Evolutionary conservation across 2,113 vertebrate species (phyloP), one percentile per base, ranked within the genome.

Genomic region (Cyphomyrus discorhynchus): DNA sequence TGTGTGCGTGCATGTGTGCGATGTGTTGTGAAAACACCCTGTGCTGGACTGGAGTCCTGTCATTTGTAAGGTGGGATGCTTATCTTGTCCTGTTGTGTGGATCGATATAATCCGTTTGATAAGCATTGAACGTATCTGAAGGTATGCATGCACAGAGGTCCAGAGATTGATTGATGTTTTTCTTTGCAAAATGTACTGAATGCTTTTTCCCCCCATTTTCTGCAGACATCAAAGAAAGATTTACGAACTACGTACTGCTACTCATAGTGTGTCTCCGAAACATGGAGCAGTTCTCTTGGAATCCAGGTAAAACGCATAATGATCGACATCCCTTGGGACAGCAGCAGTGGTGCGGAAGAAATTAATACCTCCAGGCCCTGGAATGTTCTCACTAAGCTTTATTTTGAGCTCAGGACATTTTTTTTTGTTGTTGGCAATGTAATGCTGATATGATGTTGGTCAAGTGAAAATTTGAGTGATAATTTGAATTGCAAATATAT

Each of bases 261-360:
- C 95, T 99, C 91, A 99, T 99, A 83, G 98, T 99, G 47, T 99
- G 98, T 94, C 95, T 99, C 90, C 96, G 98, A 93, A 99, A 99
- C 93, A 99, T 99, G 98, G 98, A 99, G 91, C 98, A 99, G 93
- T 99, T 99, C 95, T 99, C 98, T 35, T 99, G 98, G 98, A 99
- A 99, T 93, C 97, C 98, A 92, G 98, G 98, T 98, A 94, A 94
- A 80, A 24, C 24, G 10, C 39, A 4, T 53, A 31, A 52, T 39
- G 27, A 56, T 31, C 31, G 6, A 3, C 50, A 35, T 52, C 50
- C 31, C 47, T 19, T 10, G 27, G 27, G 49, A 53, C 50, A 35
- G 50, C 35, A 80, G 74, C 17, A 35, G 35, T 39, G 35, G 10
- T 70, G 9, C 9, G 0, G 62, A 66, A 66, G 62, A 11, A 27